Evolutionary conservation across 1,140 invertebrate genomes (phyloP).

Genomic region (Zaprionus ghesquierei): DNA sequence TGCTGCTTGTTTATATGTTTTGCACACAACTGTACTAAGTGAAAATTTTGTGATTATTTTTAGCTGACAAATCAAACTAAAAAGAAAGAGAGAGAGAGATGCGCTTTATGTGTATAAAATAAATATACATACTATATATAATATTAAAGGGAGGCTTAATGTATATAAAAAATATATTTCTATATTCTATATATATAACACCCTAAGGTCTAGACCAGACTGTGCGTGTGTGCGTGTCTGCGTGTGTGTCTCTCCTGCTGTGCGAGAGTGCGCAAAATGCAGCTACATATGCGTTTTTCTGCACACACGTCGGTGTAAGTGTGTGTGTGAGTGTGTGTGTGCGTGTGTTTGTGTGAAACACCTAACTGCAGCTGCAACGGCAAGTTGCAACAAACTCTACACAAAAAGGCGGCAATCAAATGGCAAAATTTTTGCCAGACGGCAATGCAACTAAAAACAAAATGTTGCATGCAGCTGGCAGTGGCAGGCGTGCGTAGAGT

Average conservation of each 20-base stretch:
- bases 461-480: conserved; percentile 47
- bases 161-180: conserved; percentile 34
- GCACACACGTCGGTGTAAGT: conserved; percentile 7
- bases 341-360: conserved; percentile 44
- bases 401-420: conserved; percentile 73
- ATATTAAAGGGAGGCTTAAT: conserved; percentile 13
- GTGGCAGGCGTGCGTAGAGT: background rate
- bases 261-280: conserved; percentile 45
- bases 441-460: conserved; percentile 52
- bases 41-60: conserved; percentile 66
- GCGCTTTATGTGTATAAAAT: conserved; percentile 8
- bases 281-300: conserved; percentile 66
- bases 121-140: conserved; percentile 45
- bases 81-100: conserved; percentile 31
- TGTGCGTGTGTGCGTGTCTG: background rate
- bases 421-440: conserved; percentile 78
- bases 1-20: conserved; percentile 55
- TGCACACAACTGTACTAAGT: conserved; percentile 63
- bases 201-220: conserved; percentile 57
- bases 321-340: conserved; percentile 5
- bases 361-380: conserved; percentile 57
- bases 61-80: conserved; percentile 74
- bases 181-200: conserved; percentile 44
- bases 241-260: conserved; percentile 26
- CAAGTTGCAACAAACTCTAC: conserved; percentile 77